Conservation (phyloP, 2,113 vertebrate genomes). For the Damaliscus lunatus region DNA sequence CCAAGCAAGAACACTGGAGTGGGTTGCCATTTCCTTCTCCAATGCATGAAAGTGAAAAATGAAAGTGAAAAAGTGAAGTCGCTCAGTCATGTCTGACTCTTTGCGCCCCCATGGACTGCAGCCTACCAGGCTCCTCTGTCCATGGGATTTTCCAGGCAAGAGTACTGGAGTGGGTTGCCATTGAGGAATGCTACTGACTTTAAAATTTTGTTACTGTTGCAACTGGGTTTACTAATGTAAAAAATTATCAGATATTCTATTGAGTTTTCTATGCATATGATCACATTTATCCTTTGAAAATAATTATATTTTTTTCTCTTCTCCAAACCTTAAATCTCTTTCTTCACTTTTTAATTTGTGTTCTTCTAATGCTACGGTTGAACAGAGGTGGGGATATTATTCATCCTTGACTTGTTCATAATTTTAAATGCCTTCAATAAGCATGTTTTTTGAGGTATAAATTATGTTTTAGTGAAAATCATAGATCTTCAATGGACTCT, state of each 20-base stretch:
- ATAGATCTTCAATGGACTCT: neutral
- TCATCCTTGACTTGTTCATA: neutral
- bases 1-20: too few species aligned
- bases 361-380: neutral
- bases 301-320: neutral
- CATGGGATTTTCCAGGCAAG: too few species aligned
- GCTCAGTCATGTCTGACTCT: too few species aligned
- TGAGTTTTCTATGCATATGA: neutral
- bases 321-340: neutral
- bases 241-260: neutral
- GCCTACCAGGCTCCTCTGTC: too few species aligned
- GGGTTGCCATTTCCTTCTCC: too few species aligned
- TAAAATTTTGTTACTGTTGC: neutral
- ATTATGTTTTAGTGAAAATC: neutral
- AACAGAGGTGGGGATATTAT: neutral
- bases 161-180: too few species aligned
- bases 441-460: neutral
- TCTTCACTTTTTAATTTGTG: neutral
- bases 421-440: neutral
- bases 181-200: neutral
- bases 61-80: too few species aligned
- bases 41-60: too few species aligned
- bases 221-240: neutral
- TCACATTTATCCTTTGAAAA: neutral
- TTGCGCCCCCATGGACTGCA: too few species aligned